Evolutionary conservation across 2,113 vertebrate genomes (phyloP).

Genomic region (Ophthalmolycus amberensis): DNA sequence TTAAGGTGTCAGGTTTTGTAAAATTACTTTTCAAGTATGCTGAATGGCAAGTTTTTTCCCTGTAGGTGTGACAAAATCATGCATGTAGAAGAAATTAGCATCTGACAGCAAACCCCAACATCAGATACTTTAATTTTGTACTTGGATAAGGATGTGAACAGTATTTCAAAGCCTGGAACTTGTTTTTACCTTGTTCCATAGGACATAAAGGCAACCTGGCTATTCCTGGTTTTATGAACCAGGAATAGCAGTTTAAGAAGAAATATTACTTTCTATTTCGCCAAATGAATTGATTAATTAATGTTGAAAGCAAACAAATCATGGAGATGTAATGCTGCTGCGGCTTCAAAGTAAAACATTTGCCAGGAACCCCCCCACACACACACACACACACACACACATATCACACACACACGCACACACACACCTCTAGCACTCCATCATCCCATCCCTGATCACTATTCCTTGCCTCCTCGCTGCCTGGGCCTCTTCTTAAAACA

Average conservation of each 20-base stretch:
- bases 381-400: not conserved
- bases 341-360: slow-evolving; percentile 26
- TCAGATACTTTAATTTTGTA: not conserved
- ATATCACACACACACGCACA: not conserved
- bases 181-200: slow-evolving; percentile 10
- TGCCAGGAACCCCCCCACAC: slow-evolving; percentile 4
- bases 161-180: slow-evolving; percentile 11
- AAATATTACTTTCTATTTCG: not conserved
- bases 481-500: slow-evolving; percentile 58
- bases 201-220: slow-evolving; percentile 14
- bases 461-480: not conserved
- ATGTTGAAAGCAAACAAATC: slow-evolving; percentile 16
- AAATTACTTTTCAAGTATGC: slow-evolving; percentile 7
- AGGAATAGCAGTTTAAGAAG: not conserved
- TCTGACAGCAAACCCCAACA: not conserved
- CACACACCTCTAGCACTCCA: not conserved
- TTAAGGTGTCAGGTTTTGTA: slow-evolving; percentile 14
- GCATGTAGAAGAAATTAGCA: slow-evolving; percentile 10
- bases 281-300: slow-evolving; percentile 24
- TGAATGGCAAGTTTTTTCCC: not conserved
- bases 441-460: slow-evolving; percentile 1
- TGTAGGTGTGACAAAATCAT: not conserved
- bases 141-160: not conserved
- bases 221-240: not conserved
- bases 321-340: slow-evolving; percentile 17